Base-by-base conservation (phyloP, 2,113 vertebrate genomes). In the Sinocyclocheilus maitianheensis region DNA sequence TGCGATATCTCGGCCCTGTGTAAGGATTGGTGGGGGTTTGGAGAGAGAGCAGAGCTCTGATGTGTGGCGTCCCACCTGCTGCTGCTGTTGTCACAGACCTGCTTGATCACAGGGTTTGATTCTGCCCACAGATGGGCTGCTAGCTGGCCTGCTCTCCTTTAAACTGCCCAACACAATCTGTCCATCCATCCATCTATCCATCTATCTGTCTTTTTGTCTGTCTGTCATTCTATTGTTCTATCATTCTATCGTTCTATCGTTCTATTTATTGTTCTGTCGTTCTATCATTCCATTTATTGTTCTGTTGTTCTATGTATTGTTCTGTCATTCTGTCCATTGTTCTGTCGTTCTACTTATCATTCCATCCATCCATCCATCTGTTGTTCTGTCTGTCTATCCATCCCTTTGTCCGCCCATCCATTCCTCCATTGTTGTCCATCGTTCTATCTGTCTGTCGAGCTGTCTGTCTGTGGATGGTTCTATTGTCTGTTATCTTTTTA, bases 81-180 rank as follows among this genome's bases (percentile, higher is more conserved):
- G 85, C 43, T 63, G 84, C 40, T 48, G 22, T 53, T 55, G 34
- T 62, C 34, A 67, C 60, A 80, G 51, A 26, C 65, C 83, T 62
- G 83, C 55, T 76, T 80, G 78, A 76, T 85, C 83, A 65, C 72
- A 77, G 53, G 58, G 74, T 65, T 77, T 76, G 40, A 63, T 63
- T 77, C 55, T 71, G n/a, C 58, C 46, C 83, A 55, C 83, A 85
- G 84, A 78, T 78, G 75, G 75, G 26, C 75, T 48, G 9, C 60
- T 48, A 65, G 79, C 79, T 81, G 24, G 62, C 55, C 55, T 24
- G n/a, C 30, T 62, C 58, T 63, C 22, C 34, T 65, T 79, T 63
- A 9, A 48, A 48, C 60, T 48, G 79, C 22, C 43, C 37, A 14
- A 12, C 78, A 80, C 20, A 76, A 76, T 76, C 74, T 76, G 6